A percentile compares a stretch with the other conserved stretches of the same genome.
These are phyloP conservation scores for Syngnathus acus DNA, from an alignment of 2,797 vertebrate genomes.

Conservation along the genomic window DNA sequence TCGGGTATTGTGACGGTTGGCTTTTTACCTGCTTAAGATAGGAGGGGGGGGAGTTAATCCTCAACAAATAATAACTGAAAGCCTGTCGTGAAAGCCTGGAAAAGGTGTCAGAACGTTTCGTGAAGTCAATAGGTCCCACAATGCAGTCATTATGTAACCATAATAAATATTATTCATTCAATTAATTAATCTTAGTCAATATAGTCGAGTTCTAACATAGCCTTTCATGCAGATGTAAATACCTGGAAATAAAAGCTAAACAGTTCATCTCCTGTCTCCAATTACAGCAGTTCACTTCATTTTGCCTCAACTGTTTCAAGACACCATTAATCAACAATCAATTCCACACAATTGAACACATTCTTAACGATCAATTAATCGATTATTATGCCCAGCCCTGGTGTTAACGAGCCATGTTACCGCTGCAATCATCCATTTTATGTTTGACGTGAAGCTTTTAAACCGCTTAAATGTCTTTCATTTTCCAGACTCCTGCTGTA, in stretches of 20 bases:
- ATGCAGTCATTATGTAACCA: too few species aligned
- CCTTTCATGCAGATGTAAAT: not conserved
- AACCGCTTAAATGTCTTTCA: not conserved
- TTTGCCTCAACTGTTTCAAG: not conserved
- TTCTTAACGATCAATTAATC: constrained; percentile 4
- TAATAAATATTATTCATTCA: too few species aligned
- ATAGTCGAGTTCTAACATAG: too few species aligned
- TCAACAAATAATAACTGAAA: too few species aligned
- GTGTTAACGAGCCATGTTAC: constrained; percentile 1
- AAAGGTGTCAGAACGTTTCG: too few species aligned
- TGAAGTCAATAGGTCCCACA: too few species aligned
- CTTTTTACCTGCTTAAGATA: too few species aligned
- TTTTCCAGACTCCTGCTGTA: not conserved
- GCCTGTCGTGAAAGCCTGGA: too few species aligned
- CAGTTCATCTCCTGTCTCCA: not conserved
- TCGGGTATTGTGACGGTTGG: too few species aligned
- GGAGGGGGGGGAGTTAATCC: too few species aligned
- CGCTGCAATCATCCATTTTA: not conserved
- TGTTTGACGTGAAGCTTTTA: not conserved
- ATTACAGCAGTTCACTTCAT: not conserved
- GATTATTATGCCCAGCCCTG: not conserved
- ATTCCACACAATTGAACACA: constrained; percentile 3
- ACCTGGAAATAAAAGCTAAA: not conserved
- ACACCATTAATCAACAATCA: not conserved
- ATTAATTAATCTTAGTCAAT: too few species aligned